Base-by-base conservation (phyloP, 64 coral and sea anemone genomes). In the Orbicella faveolata region DNA sequence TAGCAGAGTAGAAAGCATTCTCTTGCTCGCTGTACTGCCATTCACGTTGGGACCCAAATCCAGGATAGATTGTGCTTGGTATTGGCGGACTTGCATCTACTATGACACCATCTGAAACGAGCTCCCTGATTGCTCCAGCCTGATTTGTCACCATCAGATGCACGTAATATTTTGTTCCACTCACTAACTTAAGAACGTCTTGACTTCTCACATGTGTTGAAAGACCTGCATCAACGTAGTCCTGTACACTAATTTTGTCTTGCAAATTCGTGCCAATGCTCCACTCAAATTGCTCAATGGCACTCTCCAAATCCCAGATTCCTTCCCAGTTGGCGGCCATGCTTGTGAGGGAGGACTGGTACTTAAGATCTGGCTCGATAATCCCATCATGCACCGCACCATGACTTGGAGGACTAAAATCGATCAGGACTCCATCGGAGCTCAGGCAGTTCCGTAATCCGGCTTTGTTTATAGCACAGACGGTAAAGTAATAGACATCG, bases 241-340 rank as follows among this genome's bases (percentile, higher is more conserved):
- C 36, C 72, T 90, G 93, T 67, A 96, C 65, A 36, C 80, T 81
- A 73, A 62, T 77, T 53, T 86, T 90, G 61, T 86, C 74, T 33
- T 4, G 73, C 21, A 25, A 37, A 72, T 80, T 93, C 12, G 90
- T 83, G 2, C 94, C 91, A 74, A 96, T 89, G 63, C 90, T 81
- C 81, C 91, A 96, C 35, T 96, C 91, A 75, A 93, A 96, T 44
- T 93, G 87, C 4, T 48, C 76, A 34, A 96, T 66, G 68, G 82
- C 84, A 61, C 95, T 96, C 67, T 96, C 91, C 36, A 90, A 48
- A 48, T 96, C 95, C 81, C 88, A 93, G 34, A 96, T 81, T 44
- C 91, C 88, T 77, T 93, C 94, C 94, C 94, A 96, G 63, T 94
- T 94, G 0, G 93, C 93, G 73, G 89, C 52, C 34, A 94, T 81